Evolutionary conservation across 2,113 vertebrate species (phyloP).

Genomic region (Cygnus buccinator): DNA sequence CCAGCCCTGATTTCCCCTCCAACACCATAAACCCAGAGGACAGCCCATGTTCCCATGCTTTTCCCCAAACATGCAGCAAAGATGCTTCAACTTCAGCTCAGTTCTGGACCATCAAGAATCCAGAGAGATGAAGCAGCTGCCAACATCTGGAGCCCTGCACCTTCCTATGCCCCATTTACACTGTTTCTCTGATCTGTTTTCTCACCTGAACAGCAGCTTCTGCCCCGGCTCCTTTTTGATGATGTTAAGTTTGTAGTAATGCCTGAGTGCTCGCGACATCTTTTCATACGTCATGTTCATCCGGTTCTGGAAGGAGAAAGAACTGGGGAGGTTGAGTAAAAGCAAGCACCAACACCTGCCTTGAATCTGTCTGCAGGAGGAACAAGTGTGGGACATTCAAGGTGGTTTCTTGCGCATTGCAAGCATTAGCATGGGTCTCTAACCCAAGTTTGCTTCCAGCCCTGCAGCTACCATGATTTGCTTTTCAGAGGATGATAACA

Average conservation of each 20-base stretch:
- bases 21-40: not conserved
- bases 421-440: not conserved
- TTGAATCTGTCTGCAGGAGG: not conserved
- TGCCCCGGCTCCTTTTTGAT: slow-evolving; percentile 91
- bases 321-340: not conserved
- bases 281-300: slow-evolving; percentile 95
- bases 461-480: not conserved
- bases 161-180: not conserved
- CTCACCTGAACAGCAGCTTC: slow-evolving; percentile 90
- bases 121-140: not conserved
- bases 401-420: not conserved
- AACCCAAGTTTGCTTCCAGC: not conserved
- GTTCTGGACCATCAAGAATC: not conserved
- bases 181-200: not conserved
- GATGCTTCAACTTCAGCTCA: not conserved
- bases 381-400: rapidly evolving
- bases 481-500: not conserved
- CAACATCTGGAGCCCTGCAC: not conserved
- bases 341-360: not conserved
- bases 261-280: slow-evolving; percentile 90
- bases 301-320: slow-evolving; percentile 78
- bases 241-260: slow-evolving; percentile 96
- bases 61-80: not conserved
- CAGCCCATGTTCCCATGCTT: not conserved
- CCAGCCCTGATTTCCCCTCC: not conserved